Evolutionary conservation across 1,140 invertebrate genomes (phyloP).

Genomic region (Anagrus nilaparvatae): DNA sequence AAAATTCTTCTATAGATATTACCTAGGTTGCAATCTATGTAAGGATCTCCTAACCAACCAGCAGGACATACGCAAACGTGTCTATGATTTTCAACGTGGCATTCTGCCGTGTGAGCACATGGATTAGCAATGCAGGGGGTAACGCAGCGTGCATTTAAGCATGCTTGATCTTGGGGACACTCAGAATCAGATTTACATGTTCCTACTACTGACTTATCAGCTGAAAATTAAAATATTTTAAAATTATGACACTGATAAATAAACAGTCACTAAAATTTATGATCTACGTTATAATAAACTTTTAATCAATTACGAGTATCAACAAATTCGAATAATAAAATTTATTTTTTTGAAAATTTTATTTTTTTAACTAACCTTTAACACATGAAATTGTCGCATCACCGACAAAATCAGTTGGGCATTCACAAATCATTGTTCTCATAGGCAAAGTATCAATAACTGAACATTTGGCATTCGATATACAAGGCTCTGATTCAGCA

Average conservation of each 20-base stretch:
- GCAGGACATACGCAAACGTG: constrained; percentile 67
- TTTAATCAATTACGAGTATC: neutral
- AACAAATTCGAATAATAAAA: neutral
- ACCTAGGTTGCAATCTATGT: constrained; percentile 66
- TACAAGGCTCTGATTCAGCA: constrained; percentile 66
- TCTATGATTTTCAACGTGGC: constrained; percentile 61
- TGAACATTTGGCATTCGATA: constrained; percentile 63
- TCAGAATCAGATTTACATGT: constrained; percentile 61
- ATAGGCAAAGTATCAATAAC: constrained; percentile 77
- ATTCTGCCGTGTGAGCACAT: constrained; percentile 71
- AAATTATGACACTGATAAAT: neutral
- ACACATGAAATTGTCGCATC: constrained; percentile 74
- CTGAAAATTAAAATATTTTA: constrained; percentile 16
- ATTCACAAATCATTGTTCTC: constrained; percentile 79
- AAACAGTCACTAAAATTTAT: neutral
- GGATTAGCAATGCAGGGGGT: constrained; percentile 68
- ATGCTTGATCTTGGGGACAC: constrained; percentile 57
- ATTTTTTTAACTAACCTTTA: constrained; percentile 53
- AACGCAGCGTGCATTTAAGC: constrained; percentile 61
- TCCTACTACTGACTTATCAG: constrained; percentile 38
- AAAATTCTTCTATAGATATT: constrained; percentile 17
- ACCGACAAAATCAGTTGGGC: constrained; percentile 67
- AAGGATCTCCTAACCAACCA: constrained; percentile 69
- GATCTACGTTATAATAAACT: constrained; percentile 1
- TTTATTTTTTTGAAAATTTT: constrained; percentile 2